phyloP scores from a whole-genome alignment of 2,888 invertebrate genomes.

The Ashinkailepas kermadecensis region DNA sequence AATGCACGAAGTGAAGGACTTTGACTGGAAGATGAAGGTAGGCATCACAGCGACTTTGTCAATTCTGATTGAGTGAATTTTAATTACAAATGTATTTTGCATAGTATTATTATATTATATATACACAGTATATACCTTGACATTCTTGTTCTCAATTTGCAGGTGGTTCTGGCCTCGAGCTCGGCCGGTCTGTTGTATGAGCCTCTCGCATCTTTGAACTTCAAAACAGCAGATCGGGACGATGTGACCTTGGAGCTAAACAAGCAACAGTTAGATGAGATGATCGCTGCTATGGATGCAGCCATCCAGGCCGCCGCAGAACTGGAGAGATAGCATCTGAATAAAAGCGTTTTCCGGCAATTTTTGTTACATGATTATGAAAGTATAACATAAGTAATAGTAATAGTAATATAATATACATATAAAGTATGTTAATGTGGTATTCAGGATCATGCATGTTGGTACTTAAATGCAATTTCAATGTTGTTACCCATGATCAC shows the following conservation, averaged over 20 bases:
- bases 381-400: too few relatives aligned
- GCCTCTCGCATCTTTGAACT: not conserved
- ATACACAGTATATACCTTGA: not conserved
- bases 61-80: not conserved
- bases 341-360: too few relatives aligned
- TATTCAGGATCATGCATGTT: too few relatives aligned
- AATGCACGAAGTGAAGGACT: not conserved
- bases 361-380: too few relatives aligned
- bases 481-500: too few relatives aligned
- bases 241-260: not conserved
- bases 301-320: not conserved
- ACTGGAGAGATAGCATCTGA: not conserved
- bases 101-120: not conserved
- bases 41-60: not conserved
- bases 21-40: conserved; percentile 1
- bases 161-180: not conserved
- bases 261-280: not conserved
- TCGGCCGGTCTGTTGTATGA: not conserved
- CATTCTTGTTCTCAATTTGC: not conserved
- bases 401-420: too few relatives aligned
- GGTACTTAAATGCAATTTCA: too few relatives aligned
- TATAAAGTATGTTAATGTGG: too few relatives aligned
- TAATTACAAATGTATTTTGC: not conserved
- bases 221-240: not conserved
- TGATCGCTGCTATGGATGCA: not conserved